Base-by-base conservation (phyloP, 2,113 vertebrate genomes). In the Phyllostomus hastatus region DNA sequence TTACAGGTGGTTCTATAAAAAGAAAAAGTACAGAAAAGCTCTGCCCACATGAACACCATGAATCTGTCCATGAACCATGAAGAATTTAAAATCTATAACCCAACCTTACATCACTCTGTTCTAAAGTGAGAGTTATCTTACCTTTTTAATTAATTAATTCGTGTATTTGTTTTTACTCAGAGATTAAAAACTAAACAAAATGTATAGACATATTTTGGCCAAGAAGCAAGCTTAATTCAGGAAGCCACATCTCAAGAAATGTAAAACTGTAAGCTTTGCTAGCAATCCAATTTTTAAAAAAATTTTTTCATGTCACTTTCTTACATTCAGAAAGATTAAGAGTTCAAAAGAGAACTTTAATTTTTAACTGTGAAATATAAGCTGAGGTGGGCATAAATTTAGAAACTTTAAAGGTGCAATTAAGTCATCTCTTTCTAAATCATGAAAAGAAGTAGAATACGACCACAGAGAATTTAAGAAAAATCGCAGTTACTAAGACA, bases 401-500 rank as follows among this genome's bases (percentile, higher is more conserved):
- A 43, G 38, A 94, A 92, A 87, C 6, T 59, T 48, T 54, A 88
- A 69, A 89, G 85, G n/a, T 54, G 69, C 3, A 76, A 78, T 57
- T 70, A 88, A 87, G 24, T 0, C 20, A 76, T 75, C 24, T 50
- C 35, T 80, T 88, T 67, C 69, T 72, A 70, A 87, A 64, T 75
- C 64, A 35, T 90, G 4, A 82, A 86, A 85, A 33, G 26, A 92
- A 86, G 12, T 67, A 52, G 26, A 91, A 80, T 84, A 70, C 24
- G 12, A 84, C 94, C 57, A 43, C 5, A 54, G 76, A 84, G 22
- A 95, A 95, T 14, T 41, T 83, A 26, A 92, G 43, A 91, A 81
- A 85, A 92, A 70, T n/a, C 38, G 9, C 10, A 89, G 69, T 89
- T 35, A 75, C 28, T 61, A 31, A 76, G 33, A 89, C 93, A 91